A percentile compares a stretch with the other conserved stretches of the same genome.
phyloP scores from a whole-genome alignment of 2,888 invertebrate species.

The Pterobdella sp. region DNA sequence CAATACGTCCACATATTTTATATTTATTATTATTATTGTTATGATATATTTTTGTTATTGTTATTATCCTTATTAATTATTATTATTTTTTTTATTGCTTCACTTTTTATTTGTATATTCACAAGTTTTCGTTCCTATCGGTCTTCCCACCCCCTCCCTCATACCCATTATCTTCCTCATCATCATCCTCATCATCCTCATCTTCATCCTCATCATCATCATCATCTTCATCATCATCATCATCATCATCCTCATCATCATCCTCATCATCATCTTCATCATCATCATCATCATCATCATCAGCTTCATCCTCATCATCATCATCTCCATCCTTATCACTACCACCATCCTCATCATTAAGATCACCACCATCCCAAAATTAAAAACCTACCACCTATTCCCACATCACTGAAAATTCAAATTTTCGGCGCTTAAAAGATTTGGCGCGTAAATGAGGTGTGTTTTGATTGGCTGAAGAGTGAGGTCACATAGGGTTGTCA shows the following conservation, averaged over 20 bases:
- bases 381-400: too few relatives aligned
- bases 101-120: not conserved
- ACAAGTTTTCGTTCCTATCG: not conserved
- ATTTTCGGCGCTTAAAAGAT: too few relatives aligned
- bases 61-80: not conserved
- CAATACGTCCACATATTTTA: too few relatives aligned
- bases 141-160: not conserved
- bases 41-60: not conserved
- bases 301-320: not conserved
- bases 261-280: not conserved
- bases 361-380: not conserved
- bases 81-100: not conserved
- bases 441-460: too few relatives aligned
- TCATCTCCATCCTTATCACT: not conserved
- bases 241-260: not conserved
- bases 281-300: not conserved
- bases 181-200: conserved; percentile 4
- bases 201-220: conserved; percentile 2
- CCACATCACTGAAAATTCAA: too few relatives aligned
- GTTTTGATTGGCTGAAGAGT: too few relatives aligned
- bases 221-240: not conserved
- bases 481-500: too few relatives aligned
- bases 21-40: not conserved
- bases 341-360: not conserved
- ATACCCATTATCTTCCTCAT: not conserved